phyloP scores from a whole-genome alignment of 2,797 vertebrate species.

The Helicolenus hilgendorfi region DNA sequence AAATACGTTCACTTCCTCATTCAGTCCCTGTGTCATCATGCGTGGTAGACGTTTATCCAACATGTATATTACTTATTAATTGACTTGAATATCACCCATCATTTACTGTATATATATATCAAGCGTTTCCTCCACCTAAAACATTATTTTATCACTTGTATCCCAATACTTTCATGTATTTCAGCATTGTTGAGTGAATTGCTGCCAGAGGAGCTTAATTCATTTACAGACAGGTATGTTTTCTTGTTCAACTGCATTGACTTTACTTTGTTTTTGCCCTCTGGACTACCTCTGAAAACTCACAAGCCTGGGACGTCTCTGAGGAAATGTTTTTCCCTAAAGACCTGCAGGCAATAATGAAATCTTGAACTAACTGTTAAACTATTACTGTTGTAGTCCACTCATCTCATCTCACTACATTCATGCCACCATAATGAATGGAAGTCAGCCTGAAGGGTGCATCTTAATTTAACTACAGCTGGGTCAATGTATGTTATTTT shows the following conservation, averaged over 20 bases:
- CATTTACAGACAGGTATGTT: constrained; percentile 47
- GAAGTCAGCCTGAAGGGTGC: constrained; percentile 73
- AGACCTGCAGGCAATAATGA: constrained; percentile 58
- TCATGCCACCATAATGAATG: constrained; percentile 69
- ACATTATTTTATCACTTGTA: constrained; percentile 36
- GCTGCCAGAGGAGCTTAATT: constrained; percentile 66
- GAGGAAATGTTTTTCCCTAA: constrained; percentile 44
- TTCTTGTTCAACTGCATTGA: constrained; percentile 69
- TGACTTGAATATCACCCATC: constrained; percentile 64
- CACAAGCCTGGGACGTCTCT: constrained; percentile 60
- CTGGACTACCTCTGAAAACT: constrained; percentile 86
- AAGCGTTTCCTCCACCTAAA: constrained; percentile 25
- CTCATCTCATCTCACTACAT: constrained; percentile 80
- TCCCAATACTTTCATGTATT: constrained; percentile 71
- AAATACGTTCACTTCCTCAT: not conserved
- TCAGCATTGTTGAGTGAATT: constrained; percentile 75
- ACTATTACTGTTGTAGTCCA: constrained; percentile 78
- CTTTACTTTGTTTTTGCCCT: constrained; percentile 68
- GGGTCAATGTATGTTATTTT: constrained; percentile 76
- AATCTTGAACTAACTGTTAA: constrained; percentile 73
- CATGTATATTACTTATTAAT: constrained; percentile 27
- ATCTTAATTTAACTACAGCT: constrained; percentile 74
- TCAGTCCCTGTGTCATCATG: not conserved
- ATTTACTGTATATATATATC: constrained; percentile 55
- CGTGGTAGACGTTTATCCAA: constrained; percentile 10